Percentiles rank a stretch among this genome's conserved stretches.
Conservation (phyloP, 2,113 vertebrate species). For the Chrysochloris asiatica region DNA sequence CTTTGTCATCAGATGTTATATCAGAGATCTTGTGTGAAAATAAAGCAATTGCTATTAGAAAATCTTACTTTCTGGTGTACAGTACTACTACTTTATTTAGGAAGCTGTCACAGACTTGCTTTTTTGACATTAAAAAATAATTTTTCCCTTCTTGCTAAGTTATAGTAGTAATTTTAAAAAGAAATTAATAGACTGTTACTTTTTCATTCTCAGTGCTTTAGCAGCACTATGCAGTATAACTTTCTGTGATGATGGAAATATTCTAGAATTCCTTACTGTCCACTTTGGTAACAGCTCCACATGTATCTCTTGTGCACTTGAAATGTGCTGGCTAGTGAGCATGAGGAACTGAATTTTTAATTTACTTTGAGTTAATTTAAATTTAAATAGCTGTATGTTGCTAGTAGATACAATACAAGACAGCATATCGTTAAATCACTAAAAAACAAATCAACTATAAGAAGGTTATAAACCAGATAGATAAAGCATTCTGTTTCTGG, state of each 20-base stretch:
- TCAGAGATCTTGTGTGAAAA: not conserved
- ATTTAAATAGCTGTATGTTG: not conserved
- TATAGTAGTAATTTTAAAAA: too few relatives aligned
- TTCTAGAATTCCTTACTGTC: not conserved
- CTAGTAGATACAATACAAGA: not conserved
- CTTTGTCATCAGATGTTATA: rapidly evolving
- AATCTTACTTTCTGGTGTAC: not conserved
- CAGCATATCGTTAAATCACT: not conserved
- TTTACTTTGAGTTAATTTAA: conserved; percentile 5
- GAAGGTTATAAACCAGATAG: not conserved
- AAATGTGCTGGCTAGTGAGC: not conserved
- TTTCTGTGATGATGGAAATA: not conserved
- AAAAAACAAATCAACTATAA: not conserved
- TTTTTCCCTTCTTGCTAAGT: too few relatives aligned
- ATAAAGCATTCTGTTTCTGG: too few relatives aligned
- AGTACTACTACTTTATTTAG: not conserved
- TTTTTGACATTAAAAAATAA: too few relatives aligned
- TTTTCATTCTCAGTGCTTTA: not conserved
- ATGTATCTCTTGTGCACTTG: not conserved
- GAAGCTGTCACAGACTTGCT: too few relatives aligned
- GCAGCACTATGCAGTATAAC: not conserved
- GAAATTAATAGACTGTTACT: too few relatives aligned
- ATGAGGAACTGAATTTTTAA: conserved; percentile 18
- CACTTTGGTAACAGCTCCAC: not conserved
- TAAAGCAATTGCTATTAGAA: not conserved